These are phyloP conservation scores for Ernsta delagoae DNA, from an alignment of 2,888 invertebrate genomes.

Conservation along the genomic window DNA sequence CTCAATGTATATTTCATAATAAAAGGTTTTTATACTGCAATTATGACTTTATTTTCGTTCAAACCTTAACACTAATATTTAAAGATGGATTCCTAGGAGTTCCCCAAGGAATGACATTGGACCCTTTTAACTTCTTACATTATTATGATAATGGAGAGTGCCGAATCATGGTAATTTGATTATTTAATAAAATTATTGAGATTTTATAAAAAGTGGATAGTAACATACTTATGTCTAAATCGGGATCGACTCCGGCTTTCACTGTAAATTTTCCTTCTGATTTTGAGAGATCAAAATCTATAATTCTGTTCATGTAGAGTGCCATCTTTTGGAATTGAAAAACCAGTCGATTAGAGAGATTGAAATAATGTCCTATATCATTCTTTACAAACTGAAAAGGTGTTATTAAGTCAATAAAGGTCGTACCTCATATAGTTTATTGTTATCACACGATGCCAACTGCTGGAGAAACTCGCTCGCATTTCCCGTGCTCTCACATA, in stretches of 20 bases:
- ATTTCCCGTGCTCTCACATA: constrained; percentile 81
- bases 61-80: too few species aligned
- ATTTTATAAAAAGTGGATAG: not conserved
- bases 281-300: constrained; percentile 88
- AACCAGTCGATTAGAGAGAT: not conserved
- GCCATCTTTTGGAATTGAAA: constrained; percentile 75
- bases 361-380: too few species aligned
- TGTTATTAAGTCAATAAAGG: not conserved
- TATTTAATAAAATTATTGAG: too few species aligned
- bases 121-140: too few species aligned
- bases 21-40: not conserved
- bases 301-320: constrained; percentile 88
- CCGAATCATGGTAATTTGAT: too few species aligned
- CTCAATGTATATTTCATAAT: not conserved
- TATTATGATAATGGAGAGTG: too few species aligned
- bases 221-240: constrained; percentile 89
- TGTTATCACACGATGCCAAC: constrained; percentile 75
- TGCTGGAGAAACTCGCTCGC: constrained; percentile 80
- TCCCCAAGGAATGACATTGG: too few species aligned
- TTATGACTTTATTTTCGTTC: too few species aligned
- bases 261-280: constrained; percentile 89
- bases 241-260: constrained; percentile 89
- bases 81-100: too few species aligned
- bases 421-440: constrained; percentile 78
- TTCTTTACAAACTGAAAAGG: not conserved